Percentiles rank a stretch among this genome's conserved stretches.
phyloP scores from a whole-genome alignment of 2,797 vertebrate genomes.

The Euphonia xanthogaster region DNA sequence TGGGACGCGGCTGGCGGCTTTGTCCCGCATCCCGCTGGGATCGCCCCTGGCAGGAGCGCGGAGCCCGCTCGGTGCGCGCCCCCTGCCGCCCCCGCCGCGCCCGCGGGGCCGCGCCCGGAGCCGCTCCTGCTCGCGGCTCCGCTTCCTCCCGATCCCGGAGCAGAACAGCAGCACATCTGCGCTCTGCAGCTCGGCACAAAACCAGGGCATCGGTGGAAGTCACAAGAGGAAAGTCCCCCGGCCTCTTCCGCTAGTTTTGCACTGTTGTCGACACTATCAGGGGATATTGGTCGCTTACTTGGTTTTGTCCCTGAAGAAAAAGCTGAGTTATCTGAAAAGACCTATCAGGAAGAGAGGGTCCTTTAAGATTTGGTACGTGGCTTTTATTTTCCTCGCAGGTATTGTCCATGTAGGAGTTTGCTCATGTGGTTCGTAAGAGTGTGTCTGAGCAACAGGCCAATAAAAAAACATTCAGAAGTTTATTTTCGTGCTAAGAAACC shows the following conservation, averaged over 20 bases:
- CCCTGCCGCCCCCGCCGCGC: background rate
- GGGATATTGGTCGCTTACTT: background rate
- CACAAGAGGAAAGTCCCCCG: no score
- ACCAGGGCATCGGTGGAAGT: background rate
- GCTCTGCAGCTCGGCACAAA: background rate
- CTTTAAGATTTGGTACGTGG: background rate
- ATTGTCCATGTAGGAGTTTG: background rate
- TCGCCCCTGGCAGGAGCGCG: no score
- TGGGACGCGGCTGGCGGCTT: rapidly evolving
- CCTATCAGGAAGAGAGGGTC: background rate
- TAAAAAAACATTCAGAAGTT: background rate
- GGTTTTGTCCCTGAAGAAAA: background rate
- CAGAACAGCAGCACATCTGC: rapidly evolving
- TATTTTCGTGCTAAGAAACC: background rate
- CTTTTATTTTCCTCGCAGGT: background rate
- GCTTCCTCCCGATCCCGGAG: background rate
- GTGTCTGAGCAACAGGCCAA: background rate
- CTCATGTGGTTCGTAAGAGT: background rate
- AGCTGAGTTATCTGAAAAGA: background rate
- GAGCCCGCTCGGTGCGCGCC: background rate
- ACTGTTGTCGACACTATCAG: background rate
- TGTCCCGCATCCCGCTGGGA: no score
- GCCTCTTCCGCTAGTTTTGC: background rate
- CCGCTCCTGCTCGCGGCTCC: background rate
- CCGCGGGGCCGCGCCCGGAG: no score